Evolutionary conservation across 1,140 invertebrate genomes (phyloP).

Genomic region (Adelges cooleyi): DNA sequence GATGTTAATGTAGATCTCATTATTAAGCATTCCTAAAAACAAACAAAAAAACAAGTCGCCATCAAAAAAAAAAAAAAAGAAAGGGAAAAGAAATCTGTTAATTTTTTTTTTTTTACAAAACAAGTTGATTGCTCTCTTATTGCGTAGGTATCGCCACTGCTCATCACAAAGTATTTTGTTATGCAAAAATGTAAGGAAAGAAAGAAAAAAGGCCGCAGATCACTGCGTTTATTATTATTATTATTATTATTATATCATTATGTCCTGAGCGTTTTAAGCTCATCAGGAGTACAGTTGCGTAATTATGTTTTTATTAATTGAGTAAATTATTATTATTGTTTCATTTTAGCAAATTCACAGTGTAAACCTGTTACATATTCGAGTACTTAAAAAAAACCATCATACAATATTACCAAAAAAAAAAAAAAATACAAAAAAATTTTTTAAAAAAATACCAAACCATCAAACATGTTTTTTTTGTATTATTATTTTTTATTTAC

Average conservation of each 20-base stretch:
- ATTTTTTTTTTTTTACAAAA: constrained; percentile 3
- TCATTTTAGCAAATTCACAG: constrained; percentile 26
- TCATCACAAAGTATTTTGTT: constrained; percentile 25
- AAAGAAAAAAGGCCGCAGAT: constrained; percentile 4
- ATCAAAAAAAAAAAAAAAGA: neutral
- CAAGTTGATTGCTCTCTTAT: constrained; percentile 20
- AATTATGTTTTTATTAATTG: constrained; percentile 28
- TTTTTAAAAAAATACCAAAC: neutral
- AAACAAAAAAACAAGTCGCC: neutral
- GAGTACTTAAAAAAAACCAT: constrained; percentile 23
- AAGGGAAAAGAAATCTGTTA: constrained; percentile 8
- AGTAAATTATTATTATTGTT: constrained; percentile 19
- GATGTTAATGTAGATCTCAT: constrained; percentile 39
- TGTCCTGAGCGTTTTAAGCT: constrained; percentile 13
- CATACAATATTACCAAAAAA: neutral
- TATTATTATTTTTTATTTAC: constrained; percentile 22
- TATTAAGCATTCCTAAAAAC: constrained; percentile 44
- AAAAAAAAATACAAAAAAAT: too few relatives aligned
- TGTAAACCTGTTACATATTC: constrained; percentile 27
- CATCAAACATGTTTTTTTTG: constrained; percentile 1
- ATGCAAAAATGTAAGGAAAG: neutral
- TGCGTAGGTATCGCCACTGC: constrained; percentile 16
- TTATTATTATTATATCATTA: neutral
- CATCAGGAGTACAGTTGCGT: constrained; percentile 14
- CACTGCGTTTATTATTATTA: neutral